Percentiles rank a stretch among this genome's conserved stretches.
These are phyloP conservation scores for Mareca penelope DNA, from an alignment of 2,797 vertebrate species.

Conservation along the genomic window DNA sequence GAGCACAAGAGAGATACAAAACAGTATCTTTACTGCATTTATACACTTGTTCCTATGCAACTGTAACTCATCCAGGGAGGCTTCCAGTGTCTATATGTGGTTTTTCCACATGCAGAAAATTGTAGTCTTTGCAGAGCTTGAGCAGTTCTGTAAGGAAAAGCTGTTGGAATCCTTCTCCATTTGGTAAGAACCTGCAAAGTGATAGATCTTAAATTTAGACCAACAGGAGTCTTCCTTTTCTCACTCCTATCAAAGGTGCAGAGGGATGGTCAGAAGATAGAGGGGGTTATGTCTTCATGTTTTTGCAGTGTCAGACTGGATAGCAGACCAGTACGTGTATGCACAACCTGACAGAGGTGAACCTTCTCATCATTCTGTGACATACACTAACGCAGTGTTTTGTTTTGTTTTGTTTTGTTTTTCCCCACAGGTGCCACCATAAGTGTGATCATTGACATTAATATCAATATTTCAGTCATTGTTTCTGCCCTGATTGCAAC, in stretches of 20 bases:
- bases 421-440: conserved; percentile 90
- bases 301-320: neutral
- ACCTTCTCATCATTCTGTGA: neutral
- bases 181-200: neutral
- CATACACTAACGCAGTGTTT: neutral
- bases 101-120: neutral
- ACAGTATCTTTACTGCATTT: neutral
- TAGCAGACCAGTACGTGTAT: neutral
- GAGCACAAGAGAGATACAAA: neutral
- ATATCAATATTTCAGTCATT: conserved; percentile 89
- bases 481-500: conserved; percentile 93
- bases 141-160: neutral
- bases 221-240: neutral
- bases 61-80: neutral
- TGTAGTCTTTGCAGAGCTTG: neutral
- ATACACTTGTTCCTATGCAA: neutral
- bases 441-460: conserved; percentile 93
- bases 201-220: neutral
- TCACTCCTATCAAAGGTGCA: neutral
- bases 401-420: neutral
- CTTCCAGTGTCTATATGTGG: neutral
- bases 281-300: neutral
- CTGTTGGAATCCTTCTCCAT: neutral
- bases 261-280: neutral
- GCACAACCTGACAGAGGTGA: neutral